phyloP scores from a whole-genome alignment of 1,140 invertebrate species.

The Rhopalosiphum maidis region DNA sequence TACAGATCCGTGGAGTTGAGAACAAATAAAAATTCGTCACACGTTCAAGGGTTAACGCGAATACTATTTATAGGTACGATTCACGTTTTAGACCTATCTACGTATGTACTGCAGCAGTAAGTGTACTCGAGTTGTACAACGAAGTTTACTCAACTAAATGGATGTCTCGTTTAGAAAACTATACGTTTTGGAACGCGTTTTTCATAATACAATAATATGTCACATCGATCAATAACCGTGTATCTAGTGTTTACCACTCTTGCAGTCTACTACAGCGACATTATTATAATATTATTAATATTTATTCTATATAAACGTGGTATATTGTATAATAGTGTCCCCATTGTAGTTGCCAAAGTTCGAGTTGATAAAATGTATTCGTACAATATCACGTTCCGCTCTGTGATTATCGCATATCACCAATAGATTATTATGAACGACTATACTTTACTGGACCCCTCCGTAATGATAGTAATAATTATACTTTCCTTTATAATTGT shows the following conservation, averaged over 20 bases:
- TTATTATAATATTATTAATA: background rate
- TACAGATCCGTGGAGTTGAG: too few species aligned
- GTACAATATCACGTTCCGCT: background rate
- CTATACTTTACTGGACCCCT: background rate
- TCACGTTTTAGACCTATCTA: too few species aligned
- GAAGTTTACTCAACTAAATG: background rate
- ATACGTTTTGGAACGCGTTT: background rate
- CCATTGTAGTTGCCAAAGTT: background rate
- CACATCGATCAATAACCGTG: background rate
- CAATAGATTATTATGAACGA: background rate
- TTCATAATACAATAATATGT: background rate
- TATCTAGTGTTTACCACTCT: background rate
- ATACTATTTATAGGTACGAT: too few species aligned
- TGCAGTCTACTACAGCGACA: background rate
- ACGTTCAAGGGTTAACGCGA: too few species aligned
- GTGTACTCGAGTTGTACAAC: background rate
- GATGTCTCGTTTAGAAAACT: conserved; percentile 14
- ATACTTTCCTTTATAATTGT: background rate
- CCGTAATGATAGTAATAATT: background rate
- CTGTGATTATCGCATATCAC: background rate
- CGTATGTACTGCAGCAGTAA: background rate
- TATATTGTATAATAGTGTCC: background rate
- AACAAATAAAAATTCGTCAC: too few species aligned
- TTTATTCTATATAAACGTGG: background rate
- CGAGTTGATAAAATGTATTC: background rate